Percentiles rank a stretch among this genome's conserved stretches.
These are phyloP conservation scores for Rhynchotus rufescens DNA, from an alignment of 2,797 vertebrate genomes.

Conservation along the genomic window DNA sequence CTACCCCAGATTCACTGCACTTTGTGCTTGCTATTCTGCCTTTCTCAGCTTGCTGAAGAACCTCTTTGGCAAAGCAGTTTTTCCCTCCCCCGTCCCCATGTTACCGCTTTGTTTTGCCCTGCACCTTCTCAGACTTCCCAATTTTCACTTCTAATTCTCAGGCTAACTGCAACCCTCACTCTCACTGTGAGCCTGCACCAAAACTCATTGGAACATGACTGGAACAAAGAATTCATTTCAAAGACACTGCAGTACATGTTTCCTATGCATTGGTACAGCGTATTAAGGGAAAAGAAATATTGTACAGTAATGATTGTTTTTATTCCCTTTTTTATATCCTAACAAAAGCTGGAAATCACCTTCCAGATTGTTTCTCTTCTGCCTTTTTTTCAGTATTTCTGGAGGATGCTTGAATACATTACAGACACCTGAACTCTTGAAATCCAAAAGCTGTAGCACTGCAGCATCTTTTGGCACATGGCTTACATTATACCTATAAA, in stretches of 20 bases:
- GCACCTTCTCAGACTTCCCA: neutral
- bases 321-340: constrained; percentile 12
- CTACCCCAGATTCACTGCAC: neutral
- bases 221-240: neutral
- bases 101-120: neutral
- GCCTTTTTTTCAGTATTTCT: constrained; percentile 11
- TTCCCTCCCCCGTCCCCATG: neutral
- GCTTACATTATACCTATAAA: neutral
- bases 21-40: neutral
- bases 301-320: constrained; percentile 9
- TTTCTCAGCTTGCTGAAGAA: neutral
- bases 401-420: neutral
- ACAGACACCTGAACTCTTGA: neutral
- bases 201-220: neutral
- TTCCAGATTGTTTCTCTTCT: neutral
- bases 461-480: neutral
- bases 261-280: neutral
- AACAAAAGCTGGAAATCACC: constrained; percentile 28
- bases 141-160: neutral
- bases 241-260: neutral
- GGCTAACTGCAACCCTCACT: neutral
- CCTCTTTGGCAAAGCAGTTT: neutral
- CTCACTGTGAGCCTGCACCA: neutral
- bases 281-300: constrained; percentile 13
- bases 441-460: neutral